Percentiles rank a stretch among this genome's conserved stretches.
phyloP scores from a whole-genome alignment of 1,140 invertebrate species.

The Euwallacea fornicatus region DNA sequence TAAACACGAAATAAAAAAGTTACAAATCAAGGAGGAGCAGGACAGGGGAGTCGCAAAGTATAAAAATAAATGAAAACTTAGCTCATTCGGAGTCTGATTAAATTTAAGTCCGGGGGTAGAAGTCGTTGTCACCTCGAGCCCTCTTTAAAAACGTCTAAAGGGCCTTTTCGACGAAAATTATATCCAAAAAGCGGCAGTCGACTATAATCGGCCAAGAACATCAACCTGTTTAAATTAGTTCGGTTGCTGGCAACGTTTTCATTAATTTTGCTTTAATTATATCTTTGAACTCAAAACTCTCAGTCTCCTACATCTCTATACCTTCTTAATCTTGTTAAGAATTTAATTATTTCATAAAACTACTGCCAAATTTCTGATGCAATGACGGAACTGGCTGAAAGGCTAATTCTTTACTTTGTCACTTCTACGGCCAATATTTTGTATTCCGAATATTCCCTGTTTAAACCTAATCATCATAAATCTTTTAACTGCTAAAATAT shows the following conservation, averaged over 20 bases:
- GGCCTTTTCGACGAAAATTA: slow-evolving; percentile 40
- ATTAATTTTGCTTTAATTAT: slow-evolving; percentile 38
- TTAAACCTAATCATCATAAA: slow-evolving; percentile 25
- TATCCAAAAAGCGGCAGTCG: slow-evolving; percentile 32
- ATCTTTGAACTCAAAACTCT: slow-evolving; percentile 16
- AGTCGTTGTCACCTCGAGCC: slow-evolving; percentile 40
- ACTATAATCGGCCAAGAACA: slow-evolving; percentile 39
- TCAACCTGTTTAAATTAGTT: slow-evolving; percentile 44
- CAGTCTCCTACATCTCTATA: not conserved
- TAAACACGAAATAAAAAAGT: slow-evolving; percentile 42
- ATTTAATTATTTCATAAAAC: not conserved
- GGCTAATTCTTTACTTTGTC: too few relatives aligned
- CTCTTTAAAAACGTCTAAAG: slow-evolving; percentile 46
- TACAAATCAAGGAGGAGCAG: slow-evolving; percentile 38
- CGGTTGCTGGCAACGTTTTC: slow-evolving; percentile 38
- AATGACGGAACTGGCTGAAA: too few relatives aligned
- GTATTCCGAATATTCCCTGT: slow-evolving; percentile 10
- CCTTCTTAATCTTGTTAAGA: slow-evolving; percentile 1
- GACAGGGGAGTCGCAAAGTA: slow-evolving; percentile 43
- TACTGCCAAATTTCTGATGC: too few relatives aligned
- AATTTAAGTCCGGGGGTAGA: slow-evolving; percentile 45
- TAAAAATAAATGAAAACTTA: slow-evolving; percentile 51
- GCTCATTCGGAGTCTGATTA: slow-evolving; percentile 49
- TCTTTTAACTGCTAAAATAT: slow-evolving; percentile 21
- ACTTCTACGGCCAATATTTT: slow-evolving; percentile 4